Base-by-base conservation (phyloP, 2,888 invertebrate species). In the Melanchra persicariae region DNA sequence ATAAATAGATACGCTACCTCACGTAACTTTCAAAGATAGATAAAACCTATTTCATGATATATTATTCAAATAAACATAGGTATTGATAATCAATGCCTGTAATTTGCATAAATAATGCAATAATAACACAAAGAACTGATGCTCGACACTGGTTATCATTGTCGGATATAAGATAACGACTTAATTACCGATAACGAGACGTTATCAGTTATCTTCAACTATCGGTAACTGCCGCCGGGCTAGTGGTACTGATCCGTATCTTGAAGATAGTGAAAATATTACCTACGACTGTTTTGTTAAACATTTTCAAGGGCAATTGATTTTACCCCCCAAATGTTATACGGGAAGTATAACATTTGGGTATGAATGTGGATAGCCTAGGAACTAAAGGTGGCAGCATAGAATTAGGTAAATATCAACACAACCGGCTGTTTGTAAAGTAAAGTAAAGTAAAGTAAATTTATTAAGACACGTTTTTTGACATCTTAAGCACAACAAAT, bases 21-120 rank as follows among this genome's bases (percentile, higher is more conserved):
- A 55, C 17, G 24, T 54, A 37, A 54, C n/a, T n/a, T n/a, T n/a
- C 40, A 7, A 5, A 26, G 2, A 15, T 1, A n/a, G 55, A 75
- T 72, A 66, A 72, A 61, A 66, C 1, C 1, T 26, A 49, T 15
- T n/a, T n/a, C n/a, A n/a, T n/a, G n/a, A n/a, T 45, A 45, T 45
- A 37, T n/a, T 19, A n/a, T 63, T 72, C 9, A n/a, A 79, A 61
- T 17, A 54, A 79, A 68, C n/a, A 64, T 17, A 54, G 30, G 19
- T n/a, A 30, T 52, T 61, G 58, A 77, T 77, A 26, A 66, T 6
- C 22, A 47, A 68, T 43, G 34, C 52, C 26, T 57, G 51, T 74
- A 77, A 81, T 84, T 81, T 77, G 67, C 73, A 70, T 75, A 75
- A 55, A 67, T 70, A 69, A 57, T 65, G 82, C 78, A 78, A 63